Evolutionary conservation across 1,140 invertebrate species (phyloP), one percentile per base, ranked within the genome.

Genomic region (Zaprionus davidi): DNA sequence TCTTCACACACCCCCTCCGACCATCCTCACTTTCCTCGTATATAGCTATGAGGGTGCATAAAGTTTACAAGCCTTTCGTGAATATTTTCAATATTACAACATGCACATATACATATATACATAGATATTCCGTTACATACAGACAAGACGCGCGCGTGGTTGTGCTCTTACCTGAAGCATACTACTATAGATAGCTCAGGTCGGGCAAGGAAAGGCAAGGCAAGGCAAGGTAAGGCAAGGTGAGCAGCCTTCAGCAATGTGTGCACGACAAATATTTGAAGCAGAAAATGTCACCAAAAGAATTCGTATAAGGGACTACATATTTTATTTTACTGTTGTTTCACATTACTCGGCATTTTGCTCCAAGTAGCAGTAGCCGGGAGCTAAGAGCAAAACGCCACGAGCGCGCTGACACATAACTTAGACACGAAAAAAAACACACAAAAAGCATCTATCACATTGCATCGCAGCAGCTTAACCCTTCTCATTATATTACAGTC

Each of bases 291-390:
- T 77, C 72, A 76, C 68, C 59, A 55, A 62, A 76, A 70, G 79
- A 81, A 81, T 81, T 79, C 77, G 72, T 75, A 70, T 72, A 79
- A 79, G 76, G 77, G 68, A 79, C 76, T 78, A 80, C 71, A 79
- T 79, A 81, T 81, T 81, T 79, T 79, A 76, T 81, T 79, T 71
- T 79, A 75, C 71, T 79, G 68, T 67, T 78, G 72, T 76, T 81
- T 76, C 66, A 79, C 79, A 79, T 81, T 81, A 81, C 79, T 79
- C 68, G 76, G 76, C 79, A 76, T 81, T 76, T 81, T 81, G 68
- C 51, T 59, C 22, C 58, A 56, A 71, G 58, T 64, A 36, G 44
- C 38, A 59, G 31, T 31, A 59, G n/a, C 41, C 41, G n/a, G 41
- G 41, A 46, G 60, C 60, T 24, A 66, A 46, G 66, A 63, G 72